These are phyloP conservation scores for Microctonus aethiopoides DNA, from an alignment of 2,888 invertebrate genomes.

Conservation along the genomic window DNA sequence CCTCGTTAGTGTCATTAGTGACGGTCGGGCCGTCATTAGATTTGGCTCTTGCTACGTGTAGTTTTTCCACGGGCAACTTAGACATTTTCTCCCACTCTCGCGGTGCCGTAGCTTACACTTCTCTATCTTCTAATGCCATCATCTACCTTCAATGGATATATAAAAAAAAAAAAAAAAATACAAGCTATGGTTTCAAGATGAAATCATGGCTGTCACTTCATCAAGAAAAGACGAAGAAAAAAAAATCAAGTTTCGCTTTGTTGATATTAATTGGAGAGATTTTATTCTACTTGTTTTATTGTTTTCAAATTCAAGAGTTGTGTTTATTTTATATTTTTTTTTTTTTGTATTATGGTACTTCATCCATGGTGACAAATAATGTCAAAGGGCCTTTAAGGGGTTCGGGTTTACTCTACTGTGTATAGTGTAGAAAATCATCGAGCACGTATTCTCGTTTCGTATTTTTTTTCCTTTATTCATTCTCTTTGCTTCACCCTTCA, in stretches of 20 bases:
- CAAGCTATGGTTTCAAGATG: background rate
- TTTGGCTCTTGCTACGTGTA: slow-evolving; percentile 59
- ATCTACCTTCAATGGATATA: background rate
- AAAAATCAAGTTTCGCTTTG: slow-evolving; percentile 10
- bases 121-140: background rate
- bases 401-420: background rate
- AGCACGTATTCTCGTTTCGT: slow-evolving; percentile 5
- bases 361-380: background rate
- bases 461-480: background rate
- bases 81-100: slow-evolving; percentile 39
- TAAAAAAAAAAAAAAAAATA: slow-evolving; percentile 3
- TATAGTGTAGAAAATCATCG: background rate
- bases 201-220: background rate
- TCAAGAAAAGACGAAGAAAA: background rate
- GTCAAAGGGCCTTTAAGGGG: background rate
- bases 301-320: background rate
- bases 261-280: slow-evolving; percentile 14
- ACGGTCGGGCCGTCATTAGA: slow-evolving; percentile 67
- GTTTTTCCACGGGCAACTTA: slow-evolving; percentile 52
- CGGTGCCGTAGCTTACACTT: background rate
- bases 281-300: background rate
- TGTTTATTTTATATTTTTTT: background rate
- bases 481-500: background rate
- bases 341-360: background rate
- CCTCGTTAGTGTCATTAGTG: slow-evolving; percentile 67